Evolutionary conservation across 2,888 invertebrate species (phyloP).

Genomic region (Pristionchus mayeri): DNA sequence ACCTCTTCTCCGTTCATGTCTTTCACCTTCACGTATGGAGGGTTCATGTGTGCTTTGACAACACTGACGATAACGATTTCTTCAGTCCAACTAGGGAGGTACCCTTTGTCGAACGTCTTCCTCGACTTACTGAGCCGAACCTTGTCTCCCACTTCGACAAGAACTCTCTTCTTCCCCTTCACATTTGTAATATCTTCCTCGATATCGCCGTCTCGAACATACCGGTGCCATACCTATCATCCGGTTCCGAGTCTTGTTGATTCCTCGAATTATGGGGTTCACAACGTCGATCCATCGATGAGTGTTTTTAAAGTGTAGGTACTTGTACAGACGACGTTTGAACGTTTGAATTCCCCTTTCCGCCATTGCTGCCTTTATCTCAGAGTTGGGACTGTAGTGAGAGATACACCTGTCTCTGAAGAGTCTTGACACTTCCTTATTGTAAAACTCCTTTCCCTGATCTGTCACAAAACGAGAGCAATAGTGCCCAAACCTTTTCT

Average conservation of each 20-base stretch:
- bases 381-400: neutral
- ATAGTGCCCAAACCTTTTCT: neutral
- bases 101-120: no score
- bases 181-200: neutral
- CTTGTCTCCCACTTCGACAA: neutral
- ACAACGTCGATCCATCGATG: neutral
- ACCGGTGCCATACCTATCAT: neutral
- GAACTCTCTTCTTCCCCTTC: neutral
- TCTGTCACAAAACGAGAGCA: constrained; percentile 24
- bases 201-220: neutral
- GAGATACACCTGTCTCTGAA: neutral
- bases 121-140: neutral
- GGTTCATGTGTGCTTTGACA: neutral
- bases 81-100: neutral
- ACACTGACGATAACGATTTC: neutral
- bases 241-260: neutral
- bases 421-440: neutral
- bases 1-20: neutral
- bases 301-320: neutral
- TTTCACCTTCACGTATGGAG: neutral
- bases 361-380: constrained; percentile 16
- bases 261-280: neutral
- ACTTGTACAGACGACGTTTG: neutral
- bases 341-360: constrained; percentile 16
- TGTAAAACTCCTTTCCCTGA: no score